Conservation (phyloP, 2,797 vertebrate species). For the Poecilia wingei region DNA sequence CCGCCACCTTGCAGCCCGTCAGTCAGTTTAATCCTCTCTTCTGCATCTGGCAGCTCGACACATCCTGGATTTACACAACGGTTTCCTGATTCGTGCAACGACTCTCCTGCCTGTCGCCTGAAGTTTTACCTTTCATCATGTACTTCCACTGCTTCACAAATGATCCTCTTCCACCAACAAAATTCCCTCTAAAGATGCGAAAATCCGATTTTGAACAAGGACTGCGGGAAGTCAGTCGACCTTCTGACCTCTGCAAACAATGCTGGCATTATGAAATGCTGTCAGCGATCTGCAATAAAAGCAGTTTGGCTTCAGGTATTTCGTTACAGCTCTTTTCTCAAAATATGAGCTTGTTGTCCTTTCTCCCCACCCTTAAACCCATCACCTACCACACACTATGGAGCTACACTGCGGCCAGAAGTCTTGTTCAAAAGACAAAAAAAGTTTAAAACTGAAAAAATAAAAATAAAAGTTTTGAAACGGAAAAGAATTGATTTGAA, state of each 20-base stretch:
- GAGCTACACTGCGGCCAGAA: too few species aligned
- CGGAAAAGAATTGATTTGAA: too few species aligned
- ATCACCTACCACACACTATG: not conserved
- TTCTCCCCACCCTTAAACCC: not conserved
- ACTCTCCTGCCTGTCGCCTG: not conserved
- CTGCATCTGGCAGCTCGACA: slow-evolving; percentile 48
- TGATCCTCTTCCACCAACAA: not conserved
- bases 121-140: not conserved
- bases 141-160: not conserved
- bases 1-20: slow-evolving; percentile 2
- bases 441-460: too few species aligned
- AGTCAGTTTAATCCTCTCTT: slow-evolving; percentile 58
- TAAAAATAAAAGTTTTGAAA: too few species aligned
- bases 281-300: slow-evolving; percentile 9
- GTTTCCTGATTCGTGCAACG: slow-evolving; percentile 23
- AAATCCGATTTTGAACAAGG: not conserved
- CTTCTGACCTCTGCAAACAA: slow-evolving; percentile 1
- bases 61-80: slow-evolving; percentile 61
- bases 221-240: not conserved
- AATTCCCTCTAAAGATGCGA: not conserved
- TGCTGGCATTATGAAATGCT: not conserved
- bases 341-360: not conserved
- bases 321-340: not conserved
- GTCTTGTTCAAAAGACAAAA: too few species aligned
- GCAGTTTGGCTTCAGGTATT: not conserved